A percentile compares a stretch with the other conserved stretches of the same genome.
Evolutionary conservation across 2,113 vertebrate genomes (phyloP).

Genomic region (Embiotoca jacksoni): DNA sequence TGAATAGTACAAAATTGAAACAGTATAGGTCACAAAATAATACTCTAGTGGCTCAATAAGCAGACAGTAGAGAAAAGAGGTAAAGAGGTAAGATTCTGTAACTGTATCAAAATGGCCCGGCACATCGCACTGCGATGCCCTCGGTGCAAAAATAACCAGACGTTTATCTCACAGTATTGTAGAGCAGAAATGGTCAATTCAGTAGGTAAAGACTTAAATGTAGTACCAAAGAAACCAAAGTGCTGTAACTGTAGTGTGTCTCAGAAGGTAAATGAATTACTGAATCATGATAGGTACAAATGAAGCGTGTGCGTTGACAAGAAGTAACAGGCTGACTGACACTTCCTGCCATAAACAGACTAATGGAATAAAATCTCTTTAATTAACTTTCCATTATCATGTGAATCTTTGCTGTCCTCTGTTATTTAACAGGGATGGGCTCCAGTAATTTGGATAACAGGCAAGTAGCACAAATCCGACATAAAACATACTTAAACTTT

Average conservation of each 20-base stretch:
- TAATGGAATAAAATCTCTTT: conserved; percentile 38
- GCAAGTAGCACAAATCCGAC: conserved; percentile 35
- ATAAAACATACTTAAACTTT: conserved; percentile 28
- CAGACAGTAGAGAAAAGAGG: conserved; percentile 40
- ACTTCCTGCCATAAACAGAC: conserved; percentile 11
- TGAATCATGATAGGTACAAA: conserved; percentile 22
- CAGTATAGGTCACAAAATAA: conserved; percentile 63
- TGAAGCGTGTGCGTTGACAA: not conserved
- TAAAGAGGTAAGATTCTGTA: conserved; percentile 53
- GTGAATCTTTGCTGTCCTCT: conserved; percentile 8
- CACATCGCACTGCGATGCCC: conserved; percentile 50
- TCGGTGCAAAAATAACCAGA: conserved; percentile 59
- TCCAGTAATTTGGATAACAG: conserved; percentile 37
- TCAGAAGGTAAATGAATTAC: conserved; percentile 3
- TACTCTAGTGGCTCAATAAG: conserved; percentile 63
- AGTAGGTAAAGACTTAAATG: conserved; percentile 7
- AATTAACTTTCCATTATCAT: conserved; percentile 5
- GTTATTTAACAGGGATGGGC: conserved; percentile 12
- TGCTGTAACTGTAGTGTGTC: conserved; percentile 17
- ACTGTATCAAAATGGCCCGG: conserved; percentile 59
- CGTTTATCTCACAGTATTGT: conserved; percentile 49
- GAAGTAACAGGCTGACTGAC: not conserved
- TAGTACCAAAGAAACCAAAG: conserved; percentile 9
- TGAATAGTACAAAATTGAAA: conserved; percentile 44
- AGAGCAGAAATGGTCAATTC: conserved; percentile 14